Conservation (phyloP, 2,888 invertebrate genomes). For the Drosophila fulvimacula region DNA sequence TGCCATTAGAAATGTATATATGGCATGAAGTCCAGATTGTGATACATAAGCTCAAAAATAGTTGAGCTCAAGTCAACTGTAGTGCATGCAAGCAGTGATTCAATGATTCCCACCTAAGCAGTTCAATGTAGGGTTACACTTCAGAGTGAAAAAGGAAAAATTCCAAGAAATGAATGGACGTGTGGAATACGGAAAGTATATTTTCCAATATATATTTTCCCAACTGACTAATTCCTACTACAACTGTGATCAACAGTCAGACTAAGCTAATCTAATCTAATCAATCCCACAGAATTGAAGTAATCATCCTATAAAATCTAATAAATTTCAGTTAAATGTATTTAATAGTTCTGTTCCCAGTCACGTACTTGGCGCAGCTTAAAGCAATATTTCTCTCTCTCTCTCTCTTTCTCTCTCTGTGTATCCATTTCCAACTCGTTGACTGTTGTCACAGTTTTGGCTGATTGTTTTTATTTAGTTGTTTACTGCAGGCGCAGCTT, state of each 20-base stretch:
- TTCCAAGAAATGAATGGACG: too few relatives aligned
- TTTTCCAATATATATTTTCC: too few relatives aligned
- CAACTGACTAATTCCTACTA: background rate
- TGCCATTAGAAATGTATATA: background rate
- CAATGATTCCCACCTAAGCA: background rate
- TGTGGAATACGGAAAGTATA: background rate
- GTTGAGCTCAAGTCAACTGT: background rate
- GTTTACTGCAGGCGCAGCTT: slow-evolving; percentile 1
- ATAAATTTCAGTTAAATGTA: background rate
- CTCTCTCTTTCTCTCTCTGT: background rate
- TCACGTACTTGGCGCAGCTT: slow-evolving; percentile 10
- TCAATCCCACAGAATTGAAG: background rate
- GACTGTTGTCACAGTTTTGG: slow-evolving; percentile 10
- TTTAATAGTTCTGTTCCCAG: slow-evolving; percentile 1
- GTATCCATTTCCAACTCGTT: slow-evolving; percentile 4
- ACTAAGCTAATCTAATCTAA: too few relatives aligned
- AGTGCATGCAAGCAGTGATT: background rate
- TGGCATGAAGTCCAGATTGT: too few relatives aligned
- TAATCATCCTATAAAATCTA: background rate
- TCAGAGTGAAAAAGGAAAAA: too few relatives aligned
- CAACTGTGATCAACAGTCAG: background rate
- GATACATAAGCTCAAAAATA: background rate
- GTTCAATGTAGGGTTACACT: too few relatives aligned
- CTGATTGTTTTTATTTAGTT: slow-evolving; percentile 12
- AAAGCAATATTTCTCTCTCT: background rate